Base-by-base conservation (phyloP, 2,113 vertebrate species). In the Scolopax mira region DNA sequence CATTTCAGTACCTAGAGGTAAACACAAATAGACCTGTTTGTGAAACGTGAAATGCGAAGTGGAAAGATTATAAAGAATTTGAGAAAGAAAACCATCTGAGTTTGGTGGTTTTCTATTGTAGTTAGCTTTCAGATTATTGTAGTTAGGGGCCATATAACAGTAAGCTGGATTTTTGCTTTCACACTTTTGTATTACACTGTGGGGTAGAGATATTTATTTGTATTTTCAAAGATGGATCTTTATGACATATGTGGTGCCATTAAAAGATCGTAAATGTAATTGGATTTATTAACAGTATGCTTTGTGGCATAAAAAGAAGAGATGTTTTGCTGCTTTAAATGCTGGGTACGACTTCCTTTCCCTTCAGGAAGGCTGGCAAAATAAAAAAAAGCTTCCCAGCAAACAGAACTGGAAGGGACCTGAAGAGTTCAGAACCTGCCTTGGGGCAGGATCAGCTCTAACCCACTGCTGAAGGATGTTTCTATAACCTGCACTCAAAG, bases 241-340 rank as follows among this genome's bases (percentile, higher is more conserved):
- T 93, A 89, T 89, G 86, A 84, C 49, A 70, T 87, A 89, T 93
- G 41, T 66, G 88, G n/a, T 85, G 82, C 93, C 74, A 85, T 92
- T 97, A 95, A 93, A 93, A 85, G 81, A 88, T 78, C 42, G 2
- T 93, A 93, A 94, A 94, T 60, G 11, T 96, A 91, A 94, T 93
- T 89, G 88, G 62, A 91, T 94, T 95, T 96, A 96, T 96, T 96
- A 94, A 96, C 51, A 91, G 64, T 83, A 67, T 69, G 71, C 79
- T 88, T 88, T 1, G 2, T 83, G 75, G 35, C 75, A 83, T 88
- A 66, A 85, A 81, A 88, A 58, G 48, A 82, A 85, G 94, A 89
- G 74, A 49, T 2, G 4, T 66, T 89, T 93, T 78, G 35, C 55
- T 70, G 52, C 35, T 90, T 91, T 87, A 79, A 89, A 46, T 51